phyloP scores from a whole-genome alignment of 2,888 invertebrate species.

The Phortica magna region DNA sequence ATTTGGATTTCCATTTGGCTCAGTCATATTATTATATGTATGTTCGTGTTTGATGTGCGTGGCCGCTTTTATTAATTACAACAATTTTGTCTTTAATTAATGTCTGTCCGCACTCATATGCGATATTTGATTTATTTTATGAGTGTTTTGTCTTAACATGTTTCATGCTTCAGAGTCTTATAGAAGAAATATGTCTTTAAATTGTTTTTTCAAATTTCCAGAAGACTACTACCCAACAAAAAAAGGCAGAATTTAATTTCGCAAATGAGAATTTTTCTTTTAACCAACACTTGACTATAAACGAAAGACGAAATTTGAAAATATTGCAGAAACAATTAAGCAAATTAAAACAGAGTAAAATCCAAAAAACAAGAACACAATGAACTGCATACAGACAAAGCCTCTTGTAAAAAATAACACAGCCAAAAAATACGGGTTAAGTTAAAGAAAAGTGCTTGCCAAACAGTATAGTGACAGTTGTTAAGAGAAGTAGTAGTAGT shows the following conservation, averaged over 20 bases:
- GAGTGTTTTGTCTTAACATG: not conserved
- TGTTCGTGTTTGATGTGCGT: not conserved
- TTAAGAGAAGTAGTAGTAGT: not conserved
- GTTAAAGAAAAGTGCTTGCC: not conserved
- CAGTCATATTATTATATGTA: not conserved
- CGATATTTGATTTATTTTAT: not conserved
- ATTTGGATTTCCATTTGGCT: not conserved
- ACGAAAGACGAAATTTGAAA: not conserved
- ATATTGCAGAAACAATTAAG: constrained; percentile 57
- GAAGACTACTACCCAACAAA: too few species aligned
- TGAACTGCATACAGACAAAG: not conserved
- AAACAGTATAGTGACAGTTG: not conserved
- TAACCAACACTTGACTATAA: not conserved
- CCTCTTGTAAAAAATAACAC: not conserved
- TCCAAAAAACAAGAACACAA: constrained; percentile 33
- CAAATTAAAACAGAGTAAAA: constrained; percentile 58
- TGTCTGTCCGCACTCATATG: not conserved
- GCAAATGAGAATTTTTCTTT: constrained; percentile 54
- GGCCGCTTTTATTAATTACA: constrained; percentile 4
- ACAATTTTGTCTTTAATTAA: constrained; percentile 14
- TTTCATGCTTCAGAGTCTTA: too few species aligned
- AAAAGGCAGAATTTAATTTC: constrained; percentile 67
- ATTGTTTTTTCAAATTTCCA: too few species aligned
- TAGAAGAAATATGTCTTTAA: too few species aligned
- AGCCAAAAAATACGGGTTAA: constrained; percentile 2